phyloP scores from a whole-genome alignment of 2,797 vertebrate species.

The Pantherophis alleghaniensis region DNA sequence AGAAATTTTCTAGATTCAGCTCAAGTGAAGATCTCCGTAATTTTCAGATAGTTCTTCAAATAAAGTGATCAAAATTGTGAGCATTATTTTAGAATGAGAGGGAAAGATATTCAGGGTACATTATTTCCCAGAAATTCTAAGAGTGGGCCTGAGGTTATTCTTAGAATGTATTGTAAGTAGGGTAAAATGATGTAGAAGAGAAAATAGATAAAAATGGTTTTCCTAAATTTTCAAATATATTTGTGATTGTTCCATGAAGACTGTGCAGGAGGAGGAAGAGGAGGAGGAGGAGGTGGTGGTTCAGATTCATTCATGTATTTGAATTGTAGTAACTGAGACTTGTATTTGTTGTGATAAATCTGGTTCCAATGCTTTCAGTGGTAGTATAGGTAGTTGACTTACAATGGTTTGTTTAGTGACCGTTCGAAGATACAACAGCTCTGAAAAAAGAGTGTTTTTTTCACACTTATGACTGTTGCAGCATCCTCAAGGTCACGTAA shows the following conservation, averaged over 20 bases:
- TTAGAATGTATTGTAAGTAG: too few relatives aligned
- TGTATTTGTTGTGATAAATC: not conserved
- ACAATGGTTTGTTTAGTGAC: too few relatives aligned
- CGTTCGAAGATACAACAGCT: too few relatives aligned
- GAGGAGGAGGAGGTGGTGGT: not conserved
- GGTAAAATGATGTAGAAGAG: not conserved
- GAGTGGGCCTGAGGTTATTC: not conserved
- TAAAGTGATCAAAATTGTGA: not conserved
- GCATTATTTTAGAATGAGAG: not conserved
- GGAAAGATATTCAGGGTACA: not conserved
- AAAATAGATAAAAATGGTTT: not conserved
- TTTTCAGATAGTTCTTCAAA: not conserved
- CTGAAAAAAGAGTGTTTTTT: too few relatives aligned
- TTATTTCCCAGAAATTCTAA: not conserved
- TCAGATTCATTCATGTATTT: not conserved
- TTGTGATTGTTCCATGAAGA: not conserved
- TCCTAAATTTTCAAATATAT: not conserved
- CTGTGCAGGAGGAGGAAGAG: too few relatives aligned
- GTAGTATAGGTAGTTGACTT: not conserved
- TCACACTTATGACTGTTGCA: too few relatives aligned
- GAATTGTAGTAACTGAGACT: not conserved
- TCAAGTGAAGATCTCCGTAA: not conserved
- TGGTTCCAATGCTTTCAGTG: not conserved
- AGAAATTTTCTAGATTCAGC: not conserved
- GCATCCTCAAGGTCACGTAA: too few relatives aligned